Evolutionary conservation across 1,140 invertebrate genomes (phyloP), one percentile per base, ranked within the genome.

Genomic region (Drosophila pruinosa): DNA sequence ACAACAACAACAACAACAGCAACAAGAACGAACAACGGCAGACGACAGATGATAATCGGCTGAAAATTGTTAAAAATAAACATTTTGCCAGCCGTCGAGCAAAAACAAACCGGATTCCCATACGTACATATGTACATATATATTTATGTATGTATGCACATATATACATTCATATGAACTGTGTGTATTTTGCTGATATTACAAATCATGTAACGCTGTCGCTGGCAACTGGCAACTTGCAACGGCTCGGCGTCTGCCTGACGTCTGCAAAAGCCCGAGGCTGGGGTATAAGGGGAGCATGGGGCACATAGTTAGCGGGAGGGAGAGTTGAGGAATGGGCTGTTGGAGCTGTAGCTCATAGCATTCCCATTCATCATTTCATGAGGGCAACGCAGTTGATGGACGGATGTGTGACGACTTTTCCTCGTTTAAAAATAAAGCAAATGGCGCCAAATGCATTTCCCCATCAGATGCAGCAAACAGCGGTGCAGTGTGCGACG

Each of bases 391-490:
- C 45, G 22, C 47, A 73, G 53, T 78, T 88, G 81, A 86, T 86
- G 81, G 81, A 88, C 82, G 81, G 77, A 86, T 86, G 82, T 86
- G 81, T 86, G 82, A 88, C 81, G 80, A 81, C 72, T 81, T 81
- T 86, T 68, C 69, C 65, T 83, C 65, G 82, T 82, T 77, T 77
- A 77, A 78, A 62, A 68, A 75, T 69, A 64, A 86, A 76, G 58
- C 79, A 79, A 83, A 85, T 76, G 80, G 81, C 81, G 80, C 81
- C 77, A 86, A 86, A 81, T 86, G 81, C 77, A 81, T 80, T 77
- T 85, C 47, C 14, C 39, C 5, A 12, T 1, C 36, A n/a, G n/a
- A n/a, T n/a, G n/a, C n/a, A n/a, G n/a, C n/a, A n/a, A n/a, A n/a
- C n/a, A n/a, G n/a, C n/a, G n/a, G n/a, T n/a, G n/a, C 17, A 36